Percentiles rank a stretch among this genome's conserved stretches.
Evolutionary conservation across 2,797 vertebrate genomes (phyloP).

Genomic region (Decapterus maruadsi): DNA sequence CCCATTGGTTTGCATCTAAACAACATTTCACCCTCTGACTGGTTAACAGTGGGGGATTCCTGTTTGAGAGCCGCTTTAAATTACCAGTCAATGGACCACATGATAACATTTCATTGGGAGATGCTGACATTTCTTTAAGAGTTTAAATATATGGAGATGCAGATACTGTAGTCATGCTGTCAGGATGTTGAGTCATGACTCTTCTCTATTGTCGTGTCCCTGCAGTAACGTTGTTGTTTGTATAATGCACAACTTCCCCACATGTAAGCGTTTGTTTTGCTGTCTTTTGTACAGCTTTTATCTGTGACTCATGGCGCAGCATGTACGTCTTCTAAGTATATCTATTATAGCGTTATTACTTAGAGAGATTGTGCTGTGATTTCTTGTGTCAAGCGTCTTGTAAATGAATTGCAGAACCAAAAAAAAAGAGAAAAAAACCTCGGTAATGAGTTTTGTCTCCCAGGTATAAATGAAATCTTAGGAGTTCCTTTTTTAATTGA

Average conservation of each 20-base stretch:
- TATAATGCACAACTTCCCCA: conserved; percentile 32
- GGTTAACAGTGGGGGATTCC: conserved; percentile 7
- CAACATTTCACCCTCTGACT: conserved; percentile 17
- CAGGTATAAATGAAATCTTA: conserved; percentile 49
- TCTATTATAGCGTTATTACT: conserved; percentile 2
- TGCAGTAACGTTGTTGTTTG: conserved; percentile 21
- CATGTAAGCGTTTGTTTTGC: conserved; percentile 23
- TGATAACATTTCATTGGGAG: conserved; percentile 16
- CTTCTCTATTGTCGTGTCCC: conserved; percentile 12
- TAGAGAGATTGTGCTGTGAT: conserved; percentile 12
- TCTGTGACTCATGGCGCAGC: conserved; percentile 6
- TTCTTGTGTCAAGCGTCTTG: conserved; percentile 22
- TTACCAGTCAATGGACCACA: conserved; percentile 35
- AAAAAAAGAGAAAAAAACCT: conserved; percentile 15
- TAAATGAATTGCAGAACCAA: conserved; percentile 33
- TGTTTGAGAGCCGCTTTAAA: conserved; percentile 13
- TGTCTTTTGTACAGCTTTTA: conserved; percentile 23
- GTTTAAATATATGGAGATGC: conserved; percentile 27
- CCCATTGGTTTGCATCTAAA: conserved; percentile 8
- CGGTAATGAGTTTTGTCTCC: conserved; percentile 30
- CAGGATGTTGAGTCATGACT: conserved; percentile 40
- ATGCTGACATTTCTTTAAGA: conserved; percentile 25
- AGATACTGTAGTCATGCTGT: conserved; percentile 25
- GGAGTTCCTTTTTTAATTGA: conserved; percentile 12
- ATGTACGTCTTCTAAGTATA: conserved; percentile 10